Base-by-base conservation (phyloP, 2,888 invertebrate species). In the Dicyrtomina minuta region DNA sequence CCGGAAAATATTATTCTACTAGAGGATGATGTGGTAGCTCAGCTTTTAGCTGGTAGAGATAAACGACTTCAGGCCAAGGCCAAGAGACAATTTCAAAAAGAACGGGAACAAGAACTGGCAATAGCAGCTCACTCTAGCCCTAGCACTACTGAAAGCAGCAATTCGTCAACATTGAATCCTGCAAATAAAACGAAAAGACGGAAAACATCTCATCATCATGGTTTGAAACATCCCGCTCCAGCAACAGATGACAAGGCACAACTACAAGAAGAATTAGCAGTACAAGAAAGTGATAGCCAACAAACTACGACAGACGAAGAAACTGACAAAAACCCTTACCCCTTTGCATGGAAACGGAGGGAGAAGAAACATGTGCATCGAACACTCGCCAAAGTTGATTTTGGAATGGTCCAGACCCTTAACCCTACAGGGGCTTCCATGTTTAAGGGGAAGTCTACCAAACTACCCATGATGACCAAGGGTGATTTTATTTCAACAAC, bases 1-100 rank as follows among this genome's bases (percentile, higher is more conserved):
- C 51, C 64, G 1, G 17, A 44, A 6, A 27, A 64, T 22, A 17
- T 64, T 4, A 39, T 64, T 8, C 33, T 64, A 6, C 17, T 64
- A 12, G 64, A 51, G 2, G 17, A 24, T 15, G 41, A 46, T 10
- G 17, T 27, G 2, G 22, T n/a, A 1, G 26, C 17, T 12, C 51
- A 51, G 1, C n/a, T n/a, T n/a, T n/a, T n/a, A n/a, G n/a, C n/a
- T n/a, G n/a, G n/a, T n/a, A n/a, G 56, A 17, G 27, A 33, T 15
- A 2, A 10, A 5, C 2, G 33, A n/a, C n/a, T n/a, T n/a, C n/a
- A 56, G 27, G 15, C 22, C 20, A 53, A 17, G 13, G 22, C 10
- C 13, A 20, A 12, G 5, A 13, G 43, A 13, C 43, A 43, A 43
- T 43, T 43, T 13, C 10, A 10, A 13, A 13, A 43, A 43, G 10